phyloP scores from a whole-genome alignment of 1,140 invertebrate genomes.

The Goniozus legneri region DNA sequence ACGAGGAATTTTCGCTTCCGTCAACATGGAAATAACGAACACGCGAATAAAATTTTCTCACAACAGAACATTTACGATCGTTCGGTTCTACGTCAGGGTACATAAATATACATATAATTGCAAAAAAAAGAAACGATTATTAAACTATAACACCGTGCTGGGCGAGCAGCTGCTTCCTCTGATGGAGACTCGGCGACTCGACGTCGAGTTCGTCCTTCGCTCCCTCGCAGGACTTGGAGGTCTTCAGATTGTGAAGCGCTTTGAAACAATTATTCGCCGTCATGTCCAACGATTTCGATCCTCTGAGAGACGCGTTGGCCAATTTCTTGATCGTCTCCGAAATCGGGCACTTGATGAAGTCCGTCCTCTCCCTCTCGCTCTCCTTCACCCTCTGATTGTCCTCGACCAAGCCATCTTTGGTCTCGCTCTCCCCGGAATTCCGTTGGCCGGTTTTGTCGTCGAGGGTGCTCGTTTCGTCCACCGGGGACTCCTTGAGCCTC shows the following conservation, averaged over 20 bases:
- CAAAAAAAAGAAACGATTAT: conserved; percentile 6
- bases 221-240: conserved; percentile 36
- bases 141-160: conserved; percentile 50
- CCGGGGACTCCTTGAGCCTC: conserved; percentile 1
- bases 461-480: background rate
- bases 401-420: conserved; percentile 16
- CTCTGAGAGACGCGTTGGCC: conserved; percentile 45
- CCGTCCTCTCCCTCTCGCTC: conserved; percentile 35
- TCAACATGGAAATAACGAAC: too few species aligned
- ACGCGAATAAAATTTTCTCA: background rate
- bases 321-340: conserved; percentile 51
- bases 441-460: conserved; percentile 13
- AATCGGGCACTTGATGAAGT: conserved; percentile 48
- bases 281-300: conserved; percentile 44
- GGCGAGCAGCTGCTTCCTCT: conserved; percentile 47
- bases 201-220: conserved; percentile 26
- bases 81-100: too few species aligned
- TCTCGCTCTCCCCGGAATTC: conserved; percentile 14
- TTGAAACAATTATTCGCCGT: conserved; percentile 39
- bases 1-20: too few species aligned
- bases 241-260: conserved; percentile 37
- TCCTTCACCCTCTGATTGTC: conserved; percentile 33
- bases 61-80: too few species aligned
- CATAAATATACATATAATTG: background rate
- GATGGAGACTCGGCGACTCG: conserved; percentile 49